Evolutionary conservation across 2,797 vertebrate genomes (phyloP), one percentile per base, ranked within the genome.

Genomic region (Vultur gryphus): DNA sequence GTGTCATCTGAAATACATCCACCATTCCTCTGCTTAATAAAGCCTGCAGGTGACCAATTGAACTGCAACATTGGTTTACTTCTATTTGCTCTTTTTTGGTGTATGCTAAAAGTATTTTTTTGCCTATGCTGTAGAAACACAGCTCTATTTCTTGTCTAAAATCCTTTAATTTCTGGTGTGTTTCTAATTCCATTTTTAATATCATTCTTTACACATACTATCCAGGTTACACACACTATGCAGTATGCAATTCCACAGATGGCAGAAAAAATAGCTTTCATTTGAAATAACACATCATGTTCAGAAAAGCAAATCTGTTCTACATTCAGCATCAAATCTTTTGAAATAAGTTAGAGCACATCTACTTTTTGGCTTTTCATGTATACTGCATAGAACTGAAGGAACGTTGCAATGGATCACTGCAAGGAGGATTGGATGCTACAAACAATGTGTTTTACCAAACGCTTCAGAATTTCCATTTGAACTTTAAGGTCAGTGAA

Each of bases 401-500:
- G 5, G 23, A 72, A 58, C 6, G 7, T 20, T 79, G 6, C 11
- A 72, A 13, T 33, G 10, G 41, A 51, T 52, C 57, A 28, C 18
- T 75, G 15, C 12, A 91, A 18, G 5, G 15, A 77, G 23, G 9
- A 72, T 20, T 69, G 66, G 26, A 73, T 77, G 28, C 10, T 61
- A 43, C 13, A 91, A 87, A 84, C 70, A 80, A n/a, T 79, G 28
- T 79, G 29, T 70, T 87, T 92, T 73, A 66, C 2, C 6, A 93
- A 85, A 43, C 13, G 75, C 18, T 64, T 43, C 80, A 44, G 65
- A 95, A 87, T 72, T 85, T 76, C 19, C 37, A 55, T 89, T 85
- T 87, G 66, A 97, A 92, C 33, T 91, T 94, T 75, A 87, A 84
- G 69, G 73, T 94, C 91, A 91, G 29, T 89, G 65, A 69, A 71